Percentiles rank a stretch among this genome's conserved stretches.
Evolutionary conservation across 2,113 vertebrate species (phyloP).

Genomic region (Xenopus borealis): DNA sequence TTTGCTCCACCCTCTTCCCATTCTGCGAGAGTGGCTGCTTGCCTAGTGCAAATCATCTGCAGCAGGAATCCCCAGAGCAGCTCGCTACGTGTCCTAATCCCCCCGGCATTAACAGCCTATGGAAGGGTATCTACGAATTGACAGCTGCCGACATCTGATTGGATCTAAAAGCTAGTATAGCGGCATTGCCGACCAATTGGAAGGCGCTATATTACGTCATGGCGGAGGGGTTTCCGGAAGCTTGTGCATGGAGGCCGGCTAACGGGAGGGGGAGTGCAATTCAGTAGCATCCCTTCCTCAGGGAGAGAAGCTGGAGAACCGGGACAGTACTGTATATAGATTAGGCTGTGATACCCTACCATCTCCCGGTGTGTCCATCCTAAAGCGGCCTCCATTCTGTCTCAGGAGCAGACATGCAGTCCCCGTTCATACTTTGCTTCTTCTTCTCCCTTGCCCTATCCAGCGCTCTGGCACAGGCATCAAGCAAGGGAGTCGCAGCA

Average conservation of each 20-base stretch:
- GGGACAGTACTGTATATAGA: too few species aligned
- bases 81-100: background rate
- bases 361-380: background rate
- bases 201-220: slow-evolving; percentile 1
- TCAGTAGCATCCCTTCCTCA: background rate
- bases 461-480: slow-evolving; percentile 45
- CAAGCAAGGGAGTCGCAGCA: slow-evolving; percentile 74
- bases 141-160: slow-evolving; percentile 31
- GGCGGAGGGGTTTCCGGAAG: slow-evolving; percentile 29
- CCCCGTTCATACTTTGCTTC: background rate
- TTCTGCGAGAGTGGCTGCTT: too few species aligned
- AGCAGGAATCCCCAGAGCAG: background rate
- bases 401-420: background rate
- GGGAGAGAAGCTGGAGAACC: background rate
- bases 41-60: too few species aligned
- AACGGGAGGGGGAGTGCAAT: background rate
- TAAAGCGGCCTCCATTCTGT: background rate
- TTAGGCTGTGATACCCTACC: background rate
- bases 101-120: background rate
- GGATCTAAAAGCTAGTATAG: background rate
- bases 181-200: slow-evolving; percentile 16
- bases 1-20: too few species aligned
- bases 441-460: slow-evolving; percentile 51
- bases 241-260: background rate
- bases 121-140: slow-evolving; percentile 3